phyloP scores from a whole-genome alignment of 2,113 vertebrate genomes.

The Chaenocephalus aceratus region DNA sequence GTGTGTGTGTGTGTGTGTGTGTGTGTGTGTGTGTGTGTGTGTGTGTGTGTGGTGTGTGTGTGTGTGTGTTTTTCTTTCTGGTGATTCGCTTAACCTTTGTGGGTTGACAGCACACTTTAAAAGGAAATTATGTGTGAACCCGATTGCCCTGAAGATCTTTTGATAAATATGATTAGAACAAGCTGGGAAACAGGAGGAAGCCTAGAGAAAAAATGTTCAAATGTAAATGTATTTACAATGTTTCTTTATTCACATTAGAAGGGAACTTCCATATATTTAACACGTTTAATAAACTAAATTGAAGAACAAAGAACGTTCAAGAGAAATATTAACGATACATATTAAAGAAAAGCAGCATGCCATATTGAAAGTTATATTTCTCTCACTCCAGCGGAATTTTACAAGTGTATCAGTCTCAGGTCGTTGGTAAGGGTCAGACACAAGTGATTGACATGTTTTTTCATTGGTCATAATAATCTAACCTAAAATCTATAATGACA shows the following conservation, averaged over 20 bases:
- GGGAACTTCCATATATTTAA: background rate
- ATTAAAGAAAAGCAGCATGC: background rate
- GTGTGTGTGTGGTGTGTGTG: background rate
- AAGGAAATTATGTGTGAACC: constrained; percentile 49
- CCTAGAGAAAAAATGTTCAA: background rate
- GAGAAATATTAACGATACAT: background rate
- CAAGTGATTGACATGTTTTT: constrained; percentile 21
- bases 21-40: too few relatives aligned
- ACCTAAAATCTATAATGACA: constrained; percentile 26
- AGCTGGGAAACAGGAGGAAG: constrained; percentile 7
- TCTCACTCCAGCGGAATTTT: background rate
- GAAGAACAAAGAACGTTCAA: background rate
- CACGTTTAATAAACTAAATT: background rate
- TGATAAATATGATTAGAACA: constrained; percentile 34
- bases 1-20: too few relatives aligned
- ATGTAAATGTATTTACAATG: background rate
- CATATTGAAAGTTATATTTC: background rate
- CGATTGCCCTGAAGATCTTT: constrained; percentile 23
- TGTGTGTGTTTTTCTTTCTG: constrained; percentile 40
- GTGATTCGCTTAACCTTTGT: constrained; percentile 61
- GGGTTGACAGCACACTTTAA: constrained; percentile 39
- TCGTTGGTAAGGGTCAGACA: background rate
- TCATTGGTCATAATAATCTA: constrained; percentile 5
- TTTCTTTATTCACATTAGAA: background rate
- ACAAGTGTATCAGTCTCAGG: background rate